Evolutionary conservation across 2,113 vertebrate genomes (phyloP).

Genomic region (Copsychus sechellarum): DNA sequence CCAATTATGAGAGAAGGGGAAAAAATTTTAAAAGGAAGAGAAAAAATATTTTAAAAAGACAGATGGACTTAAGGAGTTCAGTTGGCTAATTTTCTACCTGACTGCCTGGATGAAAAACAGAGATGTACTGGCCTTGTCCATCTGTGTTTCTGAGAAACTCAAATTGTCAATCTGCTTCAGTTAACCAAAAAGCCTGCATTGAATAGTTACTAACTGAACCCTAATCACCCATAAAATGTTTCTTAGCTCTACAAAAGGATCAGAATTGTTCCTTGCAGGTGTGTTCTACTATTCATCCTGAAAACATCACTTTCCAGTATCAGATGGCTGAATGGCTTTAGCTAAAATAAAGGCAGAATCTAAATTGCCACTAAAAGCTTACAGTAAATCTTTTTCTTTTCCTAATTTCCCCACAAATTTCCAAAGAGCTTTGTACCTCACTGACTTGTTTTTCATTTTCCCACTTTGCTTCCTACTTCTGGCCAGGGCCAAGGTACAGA

Average conservation of each 20-base stretch:
- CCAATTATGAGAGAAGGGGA: not conserved
- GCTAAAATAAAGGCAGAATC: not conserved
- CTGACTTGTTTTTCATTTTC: not conserved
- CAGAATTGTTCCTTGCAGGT: conserved; percentile 16
- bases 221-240: conserved; percentile 59
- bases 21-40: not conserved
- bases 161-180: conserved; percentile 44
- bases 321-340: not conserved
- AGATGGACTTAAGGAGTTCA: conserved; percentile 41
- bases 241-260: conserved; percentile 16
- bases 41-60: not conserved
- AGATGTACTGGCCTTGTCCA: conserved; percentile 53
- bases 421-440: not conserved
- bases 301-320: conserved; percentile 23
- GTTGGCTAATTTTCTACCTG: conserved; percentile 72
- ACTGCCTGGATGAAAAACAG: conserved; percentile 60
- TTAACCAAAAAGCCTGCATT: conserved; percentile 58
- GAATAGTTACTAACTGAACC: conserved; percentile 59
- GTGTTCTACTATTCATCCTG: not conserved
- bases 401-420: not conserved
- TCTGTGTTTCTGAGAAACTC: conserved; percentile 53
- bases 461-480: not conserved
- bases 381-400: not conserved
- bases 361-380: not conserved
- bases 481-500: not conserved